A percentile compares a stretch with the other conserved stretches of the same genome.
Conservation (phyloP, 2,113 vertebrate species). For the Pionites leucogaster region DNA sequence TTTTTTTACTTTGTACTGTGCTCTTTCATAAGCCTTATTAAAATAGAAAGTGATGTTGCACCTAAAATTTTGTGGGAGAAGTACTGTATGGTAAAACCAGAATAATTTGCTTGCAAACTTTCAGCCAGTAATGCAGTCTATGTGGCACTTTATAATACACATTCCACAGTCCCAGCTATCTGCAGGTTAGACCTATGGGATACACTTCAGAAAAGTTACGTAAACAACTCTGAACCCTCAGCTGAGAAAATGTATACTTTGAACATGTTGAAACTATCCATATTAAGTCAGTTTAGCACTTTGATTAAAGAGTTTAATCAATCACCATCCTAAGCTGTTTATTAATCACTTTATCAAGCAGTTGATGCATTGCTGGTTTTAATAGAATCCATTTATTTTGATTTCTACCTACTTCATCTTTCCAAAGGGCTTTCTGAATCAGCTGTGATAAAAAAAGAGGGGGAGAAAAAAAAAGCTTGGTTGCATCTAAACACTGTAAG, state of each 20-base stretch:
- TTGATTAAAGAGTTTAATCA: slow-evolving; percentile 99
- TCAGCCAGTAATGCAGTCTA: neutral
- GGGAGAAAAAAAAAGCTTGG: neutral
- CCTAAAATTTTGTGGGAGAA: slow-evolving; percentile 45
- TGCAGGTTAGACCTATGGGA: slow-evolving; percentile 69
- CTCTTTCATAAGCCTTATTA: neutral
- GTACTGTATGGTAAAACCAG: neutral
- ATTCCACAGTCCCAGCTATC: slow-evolving; percentile 60
- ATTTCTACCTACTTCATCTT: slow-evolving; percentile 98
- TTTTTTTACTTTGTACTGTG: neutral
- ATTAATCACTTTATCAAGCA: slow-evolving; percentile 99
- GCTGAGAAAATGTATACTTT: slow-evolving; percentile 79
- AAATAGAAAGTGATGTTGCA: neutral
- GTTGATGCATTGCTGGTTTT: slow-evolving; percentile 99
- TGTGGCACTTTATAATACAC: slow-evolving; percentile 57
- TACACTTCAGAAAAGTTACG: slow-evolving; percentile 79
- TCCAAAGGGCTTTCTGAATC: slow-evolving; percentile 92
- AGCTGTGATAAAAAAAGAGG: slow-evolving; percentile 86
- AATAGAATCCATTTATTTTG: slow-evolving; percentile 99
- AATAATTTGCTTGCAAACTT: slow-evolving; percentile 47
- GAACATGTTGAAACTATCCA: slow-evolving; percentile 87
- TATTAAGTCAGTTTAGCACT: slow-evolving; percentile 91
- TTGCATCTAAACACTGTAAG: slow-evolving; percentile 70
- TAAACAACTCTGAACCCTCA: slow-evolving; percentile 73
- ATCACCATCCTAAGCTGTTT: slow-evolving; percentile 96